These are phyloP conservation scores for Aurelia sp. DNA, from an alignment of 30 jellyfish, hydroid and myxozoan genomes.

Conservation along the genomic window DNA sequence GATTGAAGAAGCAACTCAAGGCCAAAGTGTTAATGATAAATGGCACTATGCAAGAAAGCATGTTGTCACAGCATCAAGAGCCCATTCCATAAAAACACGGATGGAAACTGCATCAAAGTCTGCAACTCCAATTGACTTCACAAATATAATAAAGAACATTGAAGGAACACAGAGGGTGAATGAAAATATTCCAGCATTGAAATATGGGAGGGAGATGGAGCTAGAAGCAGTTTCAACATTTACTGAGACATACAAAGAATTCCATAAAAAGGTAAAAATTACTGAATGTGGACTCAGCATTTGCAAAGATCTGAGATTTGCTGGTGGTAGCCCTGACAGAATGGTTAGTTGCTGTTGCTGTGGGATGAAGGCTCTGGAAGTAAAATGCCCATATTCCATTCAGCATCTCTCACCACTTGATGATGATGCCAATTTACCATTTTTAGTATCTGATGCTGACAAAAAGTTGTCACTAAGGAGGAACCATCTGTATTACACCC, in stretches of 20 bases:
- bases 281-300: constrained; percentile 37
- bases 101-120: not conserved
- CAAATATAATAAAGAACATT: constrained; percentile 9
- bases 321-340: constrained; percentile 81
- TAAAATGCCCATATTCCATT: constrained; percentile 70
- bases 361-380: constrained; percentile 54
- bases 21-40: not conserved
- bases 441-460: not conserved
- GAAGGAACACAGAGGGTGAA: constrained; percentile 25
- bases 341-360: constrained; percentile 49
- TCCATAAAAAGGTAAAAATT: not conserved
- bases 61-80: not conserved
- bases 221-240: not conserved
- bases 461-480: not conserved
- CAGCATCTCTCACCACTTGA: not conserved
- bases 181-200: constrained; percentile 71
- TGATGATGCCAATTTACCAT: constrained; percentile 8
- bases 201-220: constrained; percentile 69
- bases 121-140: constrained; percentile 6
- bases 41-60: not conserved
- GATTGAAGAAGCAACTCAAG: not conserved
- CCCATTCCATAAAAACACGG: not conserved
- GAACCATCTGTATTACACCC: constrained; percentile 34
- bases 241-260: not conserved
- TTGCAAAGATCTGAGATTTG: constrained; percentile 16